phyloP scores from a whole-genome alignment of 2,888 invertebrate species.

The Tenthredo notha region DNA sequence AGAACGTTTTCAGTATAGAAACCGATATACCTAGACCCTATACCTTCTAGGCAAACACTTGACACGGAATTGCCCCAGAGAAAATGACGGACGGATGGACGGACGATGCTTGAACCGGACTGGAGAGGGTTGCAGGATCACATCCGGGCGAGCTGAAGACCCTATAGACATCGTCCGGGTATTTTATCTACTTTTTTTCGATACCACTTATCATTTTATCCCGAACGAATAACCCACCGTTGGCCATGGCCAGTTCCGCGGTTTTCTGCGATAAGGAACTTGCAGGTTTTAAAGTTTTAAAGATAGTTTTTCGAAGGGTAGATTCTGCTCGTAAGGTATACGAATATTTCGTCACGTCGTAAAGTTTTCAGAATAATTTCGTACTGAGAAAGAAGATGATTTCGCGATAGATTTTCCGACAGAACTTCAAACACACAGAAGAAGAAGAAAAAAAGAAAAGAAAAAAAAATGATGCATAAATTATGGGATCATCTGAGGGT shows the following conservation, averaged over 20 bases:
- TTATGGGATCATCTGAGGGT: neutral
- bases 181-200: conserved; percentile 6
- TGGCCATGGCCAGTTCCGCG: neutral
- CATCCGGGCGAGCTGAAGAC: conserved; percentile 30
- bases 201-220: conserved; percentile 27
- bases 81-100: conserved; percentile 47
- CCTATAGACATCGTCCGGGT: neutral
- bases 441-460: neutral
- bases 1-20: conserved; percentile 29
- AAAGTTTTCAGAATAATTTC: neutral
- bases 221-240: neutral
- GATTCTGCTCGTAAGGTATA: neutral
- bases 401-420: neutral
- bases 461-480: neutral
- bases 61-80: conserved; percentile 38
- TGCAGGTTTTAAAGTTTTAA: neutral
- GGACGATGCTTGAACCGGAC: conserved; percentile 24
- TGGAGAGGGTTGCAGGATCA: conserved; percentile 39
- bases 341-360: neutral
- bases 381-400: neutral
- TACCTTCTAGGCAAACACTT: conserved; percentile 44
- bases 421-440: neutral
- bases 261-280: conserved; percentile 3
- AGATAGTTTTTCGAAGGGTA: neutral
- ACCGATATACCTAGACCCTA: conserved; percentile 39